A percentile compares a stretch with the other conserved stretches of the same genome.
phyloP scores from a whole-genome alignment of 1,140 invertebrate species.

The Drosophila nannoptera region DNA sequence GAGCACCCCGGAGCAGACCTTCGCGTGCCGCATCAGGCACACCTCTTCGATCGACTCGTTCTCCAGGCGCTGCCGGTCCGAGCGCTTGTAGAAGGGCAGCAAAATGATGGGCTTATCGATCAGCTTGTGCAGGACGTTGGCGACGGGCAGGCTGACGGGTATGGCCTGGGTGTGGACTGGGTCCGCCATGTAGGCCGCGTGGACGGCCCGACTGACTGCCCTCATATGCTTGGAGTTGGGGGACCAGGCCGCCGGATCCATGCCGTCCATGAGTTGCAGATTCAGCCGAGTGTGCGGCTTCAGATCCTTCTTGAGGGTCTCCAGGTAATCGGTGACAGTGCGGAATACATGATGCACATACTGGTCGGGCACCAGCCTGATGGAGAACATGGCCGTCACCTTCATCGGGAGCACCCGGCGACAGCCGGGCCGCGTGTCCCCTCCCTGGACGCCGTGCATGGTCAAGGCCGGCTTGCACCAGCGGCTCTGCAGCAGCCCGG shows the following conservation, averaged over 20 bases:
- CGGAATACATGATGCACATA: not conserved
- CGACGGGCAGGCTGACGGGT: slow-evolving; percentile 34
- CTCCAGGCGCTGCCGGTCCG: slow-evolving; percentile 14
- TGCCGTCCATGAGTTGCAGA: slow-evolving; percentile 13
- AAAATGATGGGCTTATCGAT: slow-evolving; percentile 34
- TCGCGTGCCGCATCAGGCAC: slow-evolving; percentile 12
- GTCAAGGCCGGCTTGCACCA: slow-evolving; percentile 35
- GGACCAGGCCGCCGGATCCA: slow-evolving; percentile 14
- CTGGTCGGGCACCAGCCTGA: slow-evolving; percentile 44
- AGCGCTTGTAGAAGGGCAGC: slow-evolving; percentile 24
- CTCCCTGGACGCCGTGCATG: slow-evolving; percentile 44
- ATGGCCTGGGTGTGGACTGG: slow-evolving; percentile 20
- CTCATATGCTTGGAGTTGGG: not conserved
- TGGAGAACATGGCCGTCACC: slow-evolving; percentile 37
- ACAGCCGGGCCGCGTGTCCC: slow-evolving; percentile 6
- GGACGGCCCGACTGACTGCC: not conserved
- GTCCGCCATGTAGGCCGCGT: not conserved
- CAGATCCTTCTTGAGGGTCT: not conserved
- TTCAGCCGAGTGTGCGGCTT: slow-evolving; percentile 3
- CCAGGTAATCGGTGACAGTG: slow-evolving; percentile 1
- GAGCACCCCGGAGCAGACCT: slow-evolving; percentile 24
- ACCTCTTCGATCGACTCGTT: slow-evolving; percentile 33
- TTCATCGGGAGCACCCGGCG: slow-evolving; percentile 22
- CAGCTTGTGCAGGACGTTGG: slow-evolving; percentile 20
- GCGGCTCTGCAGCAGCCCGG: slow-evolving; percentile 25